Conservation (phyloP, 1,140 invertebrate genomes). For the Samia ricini region DNA sequence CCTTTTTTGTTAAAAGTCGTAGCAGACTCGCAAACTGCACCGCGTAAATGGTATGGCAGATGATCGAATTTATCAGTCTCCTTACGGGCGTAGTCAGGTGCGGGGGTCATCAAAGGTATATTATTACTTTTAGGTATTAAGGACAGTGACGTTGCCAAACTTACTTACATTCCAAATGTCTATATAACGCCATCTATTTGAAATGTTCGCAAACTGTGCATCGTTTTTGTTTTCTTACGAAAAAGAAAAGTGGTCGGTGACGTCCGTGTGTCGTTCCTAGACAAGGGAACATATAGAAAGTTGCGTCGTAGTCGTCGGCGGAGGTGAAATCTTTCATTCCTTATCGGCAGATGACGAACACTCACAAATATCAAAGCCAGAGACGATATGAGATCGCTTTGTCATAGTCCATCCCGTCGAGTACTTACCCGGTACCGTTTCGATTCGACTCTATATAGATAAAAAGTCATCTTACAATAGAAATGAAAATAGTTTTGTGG, state of each 20-base stretch:
- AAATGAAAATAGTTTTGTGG: not conserved
- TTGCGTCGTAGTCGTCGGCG: constrained; percentile 24
- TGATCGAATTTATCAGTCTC: too few relatives aligned
- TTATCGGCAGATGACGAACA: constrained; percentile 36
- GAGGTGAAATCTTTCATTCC: constrained; percentile 47
- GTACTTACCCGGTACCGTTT: not conserved
- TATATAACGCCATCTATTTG: too few relatives aligned
- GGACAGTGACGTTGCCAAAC: too few relatives aligned
- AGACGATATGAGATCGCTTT: constrained; percentile 12
- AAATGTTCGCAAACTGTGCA: not conserved
- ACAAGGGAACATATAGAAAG: constrained; percentile 24
- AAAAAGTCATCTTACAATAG: not conserved
- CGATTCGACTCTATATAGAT: not conserved
- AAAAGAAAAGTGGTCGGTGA: not conserved
- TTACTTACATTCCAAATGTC: too few relatives aligned
- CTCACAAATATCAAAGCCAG: constrained; percentile 30
- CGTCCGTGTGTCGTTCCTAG: constrained; percentile 5
- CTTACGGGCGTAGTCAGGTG: too few relatives aligned
- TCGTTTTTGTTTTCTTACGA: not conserved
- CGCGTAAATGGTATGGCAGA: too few relatives aligned
- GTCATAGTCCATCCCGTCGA: not conserved
- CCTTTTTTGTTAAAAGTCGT: too few relatives aligned
- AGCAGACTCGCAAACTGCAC: too few relatives aligned
- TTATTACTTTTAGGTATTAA: too few relatives aligned
- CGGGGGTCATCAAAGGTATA: too few relatives aligned